Base-by-base conservation (phyloP, 2,113 vertebrate genomes). In the Dromaius novaehollandiae region DNA sequence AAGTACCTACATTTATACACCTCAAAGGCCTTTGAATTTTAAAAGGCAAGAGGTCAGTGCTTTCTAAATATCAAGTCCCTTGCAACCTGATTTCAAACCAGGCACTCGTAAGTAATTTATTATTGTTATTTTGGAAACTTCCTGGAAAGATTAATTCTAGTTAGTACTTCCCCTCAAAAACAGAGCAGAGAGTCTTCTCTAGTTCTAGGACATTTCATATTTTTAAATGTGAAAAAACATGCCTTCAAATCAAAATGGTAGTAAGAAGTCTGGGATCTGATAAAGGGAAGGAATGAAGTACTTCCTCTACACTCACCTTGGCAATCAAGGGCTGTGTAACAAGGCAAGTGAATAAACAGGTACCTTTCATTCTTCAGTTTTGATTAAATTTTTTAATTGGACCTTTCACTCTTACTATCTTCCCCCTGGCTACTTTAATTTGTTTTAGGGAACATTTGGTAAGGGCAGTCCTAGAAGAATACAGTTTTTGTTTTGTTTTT, bases 81-180 rank as follows among this genome's bases (percentile, higher is more conserved):
- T 55, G 8, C 42, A 93, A 90, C 3, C 16, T 36, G 36, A 63
- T 83, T 95, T 93, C 83, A 86, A 94, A 65, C 34, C 64, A 40
- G 80, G 69, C 83, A 75, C n/a, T 96, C 51, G 7, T 81, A 76
- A 95, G 46, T 71, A 89, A 95, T 87, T 96, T 65, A 96, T 82
- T 46, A 17, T 48, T 69, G 65, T 94, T 93, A 86, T 88, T 96
- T 92, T 78, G 51, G 70, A 93, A 71, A 51, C 36, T 93, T 90
- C 80, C 64, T 89, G 73, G 70, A 94, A 96, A 84, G 70, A 76
- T 53, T 71, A 61, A 76, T 65, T 70, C 40, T 44, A 69, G 38
- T 74, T 81, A 69, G 26, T 36, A 61, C 53, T 75, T 90, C 42
- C 32, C 32, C 60, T 90, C 24, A 60, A 51, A 93, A 92, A 71